Percentiles rank a stretch among this genome's conserved stretches.
Evolutionary conservation across 1,140 invertebrate genomes (phyloP).

Genomic region (Aphelenchoides avenae): DNA sequence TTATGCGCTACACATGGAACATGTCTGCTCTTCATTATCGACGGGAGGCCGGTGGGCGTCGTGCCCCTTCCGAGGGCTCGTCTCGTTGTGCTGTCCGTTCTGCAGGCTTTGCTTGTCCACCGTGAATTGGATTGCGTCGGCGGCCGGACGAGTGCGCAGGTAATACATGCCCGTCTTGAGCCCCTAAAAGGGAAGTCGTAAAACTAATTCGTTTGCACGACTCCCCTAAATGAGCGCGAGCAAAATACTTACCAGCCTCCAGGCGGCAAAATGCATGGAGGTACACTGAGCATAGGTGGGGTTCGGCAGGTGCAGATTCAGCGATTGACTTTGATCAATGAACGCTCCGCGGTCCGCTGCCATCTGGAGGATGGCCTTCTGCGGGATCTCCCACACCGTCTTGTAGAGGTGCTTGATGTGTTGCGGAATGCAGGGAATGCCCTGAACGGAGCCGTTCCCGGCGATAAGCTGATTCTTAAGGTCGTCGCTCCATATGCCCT

Average conservation of each 20-base stretch:
- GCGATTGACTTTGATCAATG: constrained; percentile 93
- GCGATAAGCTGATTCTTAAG: constrained; percentile 90
- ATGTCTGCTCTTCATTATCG: constrained; percentile 7
- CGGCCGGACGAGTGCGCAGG: constrained; percentile 87
- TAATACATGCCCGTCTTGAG: constrained; percentile 99
- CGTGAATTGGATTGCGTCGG: constrained; percentile 90
- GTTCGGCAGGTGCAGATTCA: constrained; percentile 90
- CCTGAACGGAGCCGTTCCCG: constrained; percentile 86
- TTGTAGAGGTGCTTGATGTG: constrained; percentile 85
- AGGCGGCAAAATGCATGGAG: constrained; percentile 96
- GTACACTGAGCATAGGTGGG: constrained; percentile 86
- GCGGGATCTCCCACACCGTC: constrained; percentile 96
- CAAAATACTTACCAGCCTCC: constrained; percentile 78
- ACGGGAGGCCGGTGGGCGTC: background rate
- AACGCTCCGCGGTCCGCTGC: constrained; percentile 85
- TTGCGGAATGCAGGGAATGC: constrained; percentile 78
- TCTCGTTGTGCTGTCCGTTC: background rate
- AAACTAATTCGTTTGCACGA: background rate
- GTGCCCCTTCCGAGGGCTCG: background rate
- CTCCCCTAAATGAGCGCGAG: background rate
- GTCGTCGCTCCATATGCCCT: constrained; percentile 82
- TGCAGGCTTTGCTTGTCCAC: constrained; percentile 67
- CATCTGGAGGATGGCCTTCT: constrained; percentile 88
- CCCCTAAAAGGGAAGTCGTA: constrained; percentile 64
- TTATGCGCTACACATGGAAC: constrained; percentile 16